Evolutionary conservation across 2,888 invertebrate species (phyloP), one percentile per base, ranked within the genome.

Genomic region (Lasioglossum pauxillum): DNA sequence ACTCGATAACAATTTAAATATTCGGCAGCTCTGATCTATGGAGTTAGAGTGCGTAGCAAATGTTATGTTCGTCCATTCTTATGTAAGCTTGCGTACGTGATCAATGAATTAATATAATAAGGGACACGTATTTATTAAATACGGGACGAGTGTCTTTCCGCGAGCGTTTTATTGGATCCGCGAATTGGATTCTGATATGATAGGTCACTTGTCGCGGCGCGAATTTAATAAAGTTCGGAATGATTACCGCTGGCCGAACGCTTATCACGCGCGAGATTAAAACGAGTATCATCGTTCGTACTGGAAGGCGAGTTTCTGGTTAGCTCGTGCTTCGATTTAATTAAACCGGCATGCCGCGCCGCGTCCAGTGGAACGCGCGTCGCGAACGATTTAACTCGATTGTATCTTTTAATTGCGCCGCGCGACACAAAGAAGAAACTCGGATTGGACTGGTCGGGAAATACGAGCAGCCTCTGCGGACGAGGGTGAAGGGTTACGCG

Each of bases 381-480:
- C 38, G 72, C 64, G 72, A 84, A 60, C 76, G 49, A 78, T 86
- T 86, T 86, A 78, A 81, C 81, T 78, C 77, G 75, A 84, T 85
- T 71, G 81, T 81, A 81, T 85, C 80, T 84, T 82, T 82, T 82
- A 85, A 86, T 81, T 81, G 64, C 41, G 35, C 60, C 12, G 19
- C 12, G 57, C 23, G 74, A 71, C 53, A 85, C 77, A 53, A 81
- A 79, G 67, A 72, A 71, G 27, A 57, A 81, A 31, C 31, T n/a
- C 44, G 64, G 69, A 75, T 75, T 71, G 60, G 74, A 46, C 60
- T 46, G 83, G 5, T 35, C 64, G 64, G 31, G 8, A 64, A 64
- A 31, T 64, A 64, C 31, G 64, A 64, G 64, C 64, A 64, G 64
- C 64, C 5, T 23, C 31, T 5, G 31, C 64, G 64, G 3, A 4